Percentiles rank a stretch among this genome's conserved stretches.
Evolutionary conservation across 2,888 invertebrate species (phyloP).

Genomic region (Nymphalis c-album): DNA sequence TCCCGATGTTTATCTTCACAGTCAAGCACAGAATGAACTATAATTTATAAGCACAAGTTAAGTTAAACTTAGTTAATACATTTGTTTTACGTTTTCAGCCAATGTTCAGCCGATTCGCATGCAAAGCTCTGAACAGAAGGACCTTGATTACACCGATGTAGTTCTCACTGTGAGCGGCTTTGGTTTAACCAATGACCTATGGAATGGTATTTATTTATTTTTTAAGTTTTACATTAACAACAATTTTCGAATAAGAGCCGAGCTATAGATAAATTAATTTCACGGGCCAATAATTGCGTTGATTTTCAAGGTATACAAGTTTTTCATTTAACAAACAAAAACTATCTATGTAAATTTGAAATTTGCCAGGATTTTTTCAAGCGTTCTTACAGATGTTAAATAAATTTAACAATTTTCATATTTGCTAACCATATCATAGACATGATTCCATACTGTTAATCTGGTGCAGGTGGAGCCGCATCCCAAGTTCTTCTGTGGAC

Average conservation of each 20-base stretch:
- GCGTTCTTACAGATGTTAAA: no score
- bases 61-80: not conserved
- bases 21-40: no score
- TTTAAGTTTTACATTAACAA: no score
- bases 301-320: no score
- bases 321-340: no score
- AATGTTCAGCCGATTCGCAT: slow-evolving; percentile 61
- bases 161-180: slow-evolving; percentile 61
- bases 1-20: no score
- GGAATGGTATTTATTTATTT: slow-evolving; percentile 8
- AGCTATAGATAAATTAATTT: no score
- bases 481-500: slow-evolving; percentile 74
- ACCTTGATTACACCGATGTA: slow-evolving; percentile 52
- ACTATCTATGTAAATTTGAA: no score
- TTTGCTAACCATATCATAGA: not conserved
- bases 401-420: not conserved
- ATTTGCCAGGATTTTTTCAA: no score
- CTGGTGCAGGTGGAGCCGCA: slow-evolving; percentile 53
- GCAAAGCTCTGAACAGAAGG: slow-evolving; percentile 56
- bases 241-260: no score
- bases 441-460: no score
- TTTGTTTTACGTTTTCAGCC: slow-evolving; percentile 42
- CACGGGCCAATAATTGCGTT: no score
- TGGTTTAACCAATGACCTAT: slow-evolving; percentile 15
- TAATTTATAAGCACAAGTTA: not conserved